Base-by-base conservation (phyloP, 2,888 invertebrate genomes). In the Rhamphomyia laevipes region DNA sequence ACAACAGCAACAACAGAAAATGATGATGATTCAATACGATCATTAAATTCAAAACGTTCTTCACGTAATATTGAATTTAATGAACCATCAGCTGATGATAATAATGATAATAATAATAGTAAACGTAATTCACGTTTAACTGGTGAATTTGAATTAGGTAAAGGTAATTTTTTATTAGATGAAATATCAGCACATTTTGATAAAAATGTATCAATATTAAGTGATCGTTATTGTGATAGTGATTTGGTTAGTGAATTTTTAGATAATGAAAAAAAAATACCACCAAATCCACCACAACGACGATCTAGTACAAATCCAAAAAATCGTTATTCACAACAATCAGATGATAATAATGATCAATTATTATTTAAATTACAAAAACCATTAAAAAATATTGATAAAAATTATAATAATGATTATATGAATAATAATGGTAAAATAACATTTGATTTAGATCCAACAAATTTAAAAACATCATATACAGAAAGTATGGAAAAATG, bases 161-260 rank as follows among this genome's bases (percentile, higher is more conserved):
- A 59, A 48, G 65, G 63, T 6, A 68, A 68, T 56, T 69, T 64
- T 47, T 48, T 70, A 47, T 56, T 76, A 51, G 77, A 74, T 54
- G 73, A 74, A 53, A 59, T 68, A 2, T 69, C 68, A 40, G 73
- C 72, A 27, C 73, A 77, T 58, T 77, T 75, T 60, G 77, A 78
- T 56, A 73, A 73, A 41, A 76, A 75, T 56, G 66, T 76, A 5
- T 77, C 77, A 15, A 77, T 77, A 56, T 61, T 78, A 58, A 78
- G 75, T 38, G 77, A 76, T 60, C 68, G 75, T 3, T 62, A 73
- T 46, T 65, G 66, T 13, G 71, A 74, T 58, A 55, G 57, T 48
- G 58, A 57, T 51, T 46, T 54, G 11, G 43, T 52, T 9, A 50
- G 33, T 46, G 54, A 59, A 35, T 59, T 60, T 4, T 41, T 57